phyloP scores from a whole-genome alignment of 1,140 invertebrate genomes.

The Heliconius hermathena region DNA sequence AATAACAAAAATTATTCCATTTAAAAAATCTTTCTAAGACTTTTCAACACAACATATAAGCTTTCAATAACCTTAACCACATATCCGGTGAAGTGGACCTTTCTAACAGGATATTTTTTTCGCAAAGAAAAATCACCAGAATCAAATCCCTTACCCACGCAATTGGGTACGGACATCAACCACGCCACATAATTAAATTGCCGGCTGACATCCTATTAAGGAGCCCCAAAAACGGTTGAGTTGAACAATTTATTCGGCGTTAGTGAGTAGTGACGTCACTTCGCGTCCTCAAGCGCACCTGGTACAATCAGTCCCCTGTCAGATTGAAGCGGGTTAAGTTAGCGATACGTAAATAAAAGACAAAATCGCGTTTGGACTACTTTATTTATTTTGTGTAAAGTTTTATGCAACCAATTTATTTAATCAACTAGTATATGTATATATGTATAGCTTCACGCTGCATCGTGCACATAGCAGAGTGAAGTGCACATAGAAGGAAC shows the following conservation, averaged over 20 bases:
- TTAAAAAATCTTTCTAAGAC: not conserved
- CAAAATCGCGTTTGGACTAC: slow-evolving; percentile 13
- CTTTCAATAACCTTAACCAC: not conserved
- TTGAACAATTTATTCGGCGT: slow-evolving; percentile 45
- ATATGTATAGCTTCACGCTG: too few species aligned
- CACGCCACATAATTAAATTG: slow-evolving; percentile 33
- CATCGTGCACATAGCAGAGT: too few species aligned
- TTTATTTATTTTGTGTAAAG: not conserved
- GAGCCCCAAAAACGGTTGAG: slow-evolving; percentile 43
- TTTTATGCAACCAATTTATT: not conserved
- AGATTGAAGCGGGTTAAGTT: slow-evolving; percentile 51
- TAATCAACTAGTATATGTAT: not conserved
- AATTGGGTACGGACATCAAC: slow-evolving; percentile 23
- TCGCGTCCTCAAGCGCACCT: slow-evolving; percentile 45
- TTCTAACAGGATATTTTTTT: not conserved
- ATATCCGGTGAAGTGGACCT: not conserved
- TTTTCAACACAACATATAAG: not conserved
- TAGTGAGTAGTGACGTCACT: slow-evolving; percentile 48
- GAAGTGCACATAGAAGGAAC: too few species aligned
- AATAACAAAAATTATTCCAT: not conserved
- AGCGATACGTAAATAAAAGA: slow-evolving; percentile 36
- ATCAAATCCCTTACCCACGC: slow-evolving; percentile 5
- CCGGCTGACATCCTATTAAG: slow-evolving; percentile 37
- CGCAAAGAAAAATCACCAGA: slow-evolving; percentile 7
- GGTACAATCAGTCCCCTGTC: slow-evolving; percentile 54